Evolutionary conservation across 2,113 vertebrate genomes (phyloP), one percentile per base, ranked within the genome.

Genomic region (Porphyrio hochstetteri): DNA sequence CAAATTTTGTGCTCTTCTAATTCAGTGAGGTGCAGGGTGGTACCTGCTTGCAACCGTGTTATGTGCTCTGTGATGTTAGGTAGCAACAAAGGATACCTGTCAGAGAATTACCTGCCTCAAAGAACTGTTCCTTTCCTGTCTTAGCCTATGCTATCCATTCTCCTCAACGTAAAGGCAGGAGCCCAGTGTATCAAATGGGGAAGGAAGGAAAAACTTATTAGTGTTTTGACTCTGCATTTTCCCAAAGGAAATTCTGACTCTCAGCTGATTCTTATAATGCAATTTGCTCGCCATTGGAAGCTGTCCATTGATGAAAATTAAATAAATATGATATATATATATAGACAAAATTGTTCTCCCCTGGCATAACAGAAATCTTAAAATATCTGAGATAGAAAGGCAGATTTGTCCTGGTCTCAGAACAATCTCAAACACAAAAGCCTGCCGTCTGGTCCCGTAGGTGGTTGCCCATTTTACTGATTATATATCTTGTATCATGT

Each of bases 201-300:
- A 83, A 87, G 38, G 61, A 85, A 95, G 57, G 72, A 64, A 83
- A 81, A 83, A 53, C 44, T 72, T 78, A 18, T 57, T 88, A 79
- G 48, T 71, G 50, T 65, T 82, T 61, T 79, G 76, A 79, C 18
- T 81, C 28, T 38, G 13, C 63, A 35, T 88, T 86, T 92, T 81
- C 71, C 82, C 82, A 67, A 71, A 86, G 92, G 52, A 90, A 94
- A 95, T 80, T 81, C 60, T 72, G 48, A 71, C 56, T 90, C 74
- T 67, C 71, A 53, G 10, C 56, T 88, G 48, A 88, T 44, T 94
- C 35, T 78, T 79, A 31, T n/a, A 88, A 94, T 46, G 55, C 18
- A 81, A 78, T 90, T 95, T 92, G 2, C 57, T 84, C 69, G 23
- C 70, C 0, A 0, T 33, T 91, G 64, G 80, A 93, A 92, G 53